Evolutionary conservation across 2,888 invertebrate species (phyloP).

Genomic region (Catocala sponsa): DNA sequence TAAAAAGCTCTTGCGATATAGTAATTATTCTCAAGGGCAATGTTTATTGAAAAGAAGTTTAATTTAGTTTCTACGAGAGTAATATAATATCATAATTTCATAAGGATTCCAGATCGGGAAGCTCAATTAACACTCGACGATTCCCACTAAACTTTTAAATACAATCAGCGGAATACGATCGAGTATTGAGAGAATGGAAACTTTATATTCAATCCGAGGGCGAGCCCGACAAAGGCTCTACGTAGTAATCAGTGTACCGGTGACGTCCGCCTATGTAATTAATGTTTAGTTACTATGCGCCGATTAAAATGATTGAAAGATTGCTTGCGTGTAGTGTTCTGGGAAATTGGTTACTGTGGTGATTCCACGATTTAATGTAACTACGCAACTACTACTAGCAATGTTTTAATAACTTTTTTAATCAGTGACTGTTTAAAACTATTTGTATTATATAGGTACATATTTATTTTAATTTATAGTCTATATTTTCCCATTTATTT

Average conservation of each 20-base stretch:
- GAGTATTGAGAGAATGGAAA: slow-evolving; percentile 26
- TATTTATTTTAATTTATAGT: too few relatives aligned
- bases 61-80: background rate
- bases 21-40: too few relatives aligned
- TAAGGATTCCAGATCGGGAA: background rate
- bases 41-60: background rate
- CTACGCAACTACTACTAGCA: background rate
- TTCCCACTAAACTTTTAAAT: slow-evolving; percentile 19
- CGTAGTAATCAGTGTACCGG: slow-evolving; percentile 14
- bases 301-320: background rate
- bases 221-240: slow-evolving; percentile 27
- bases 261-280: slow-evolving; percentile 30
- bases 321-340: background rate
- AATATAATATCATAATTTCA: slow-evolving; percentile 1
- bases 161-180: slow-evolving; percentile 17
- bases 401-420: too few relatives aligned
- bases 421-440: too few relatives aligned
- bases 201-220: slow-evolving; percentile 32
- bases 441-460: too few relatives aligned
- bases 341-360: background rate
- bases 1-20: too few relatives aligned
- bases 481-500: too few relatives aligned
- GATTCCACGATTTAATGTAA: background rate
- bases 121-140: slow-evolving; percentile 3
- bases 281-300: slow-evolving; percentile 21